These are phyloP conservation scores for Urocyon cinereoargenteus DNA, from an alignment of 2,797 vertebrate genomes.

Conservation along the genomic window DNA sequence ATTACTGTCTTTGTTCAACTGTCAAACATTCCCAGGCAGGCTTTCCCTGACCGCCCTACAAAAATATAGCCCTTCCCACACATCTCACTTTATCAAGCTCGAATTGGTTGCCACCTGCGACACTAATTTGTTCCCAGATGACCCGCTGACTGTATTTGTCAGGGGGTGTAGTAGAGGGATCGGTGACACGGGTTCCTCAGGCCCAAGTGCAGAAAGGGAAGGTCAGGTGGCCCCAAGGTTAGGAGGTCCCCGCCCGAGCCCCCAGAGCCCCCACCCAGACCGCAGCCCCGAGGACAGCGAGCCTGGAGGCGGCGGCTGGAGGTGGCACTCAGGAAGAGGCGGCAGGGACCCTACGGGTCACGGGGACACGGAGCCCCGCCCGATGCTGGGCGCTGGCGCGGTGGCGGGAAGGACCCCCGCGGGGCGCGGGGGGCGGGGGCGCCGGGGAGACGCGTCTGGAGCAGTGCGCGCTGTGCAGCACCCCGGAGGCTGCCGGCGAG, in stretches of 20 bases:
- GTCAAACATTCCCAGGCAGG: neutral
- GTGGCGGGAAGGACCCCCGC: neutral
- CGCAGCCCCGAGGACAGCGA: neutral
- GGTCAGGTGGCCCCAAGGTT: too few relatives aligned
- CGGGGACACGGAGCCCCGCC: neutral
- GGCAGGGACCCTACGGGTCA: neutral
- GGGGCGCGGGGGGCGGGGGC: neutral
- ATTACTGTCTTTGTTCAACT: neutral
- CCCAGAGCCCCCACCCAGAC: neutral
- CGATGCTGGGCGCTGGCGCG: neutral
- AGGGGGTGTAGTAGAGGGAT: too few relatives aligned
- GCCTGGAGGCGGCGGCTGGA: neutral
- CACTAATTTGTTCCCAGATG: neutral
- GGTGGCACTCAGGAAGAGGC: neutral
- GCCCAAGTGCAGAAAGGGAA: neutral
- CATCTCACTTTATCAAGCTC: neutral
- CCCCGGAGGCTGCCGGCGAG: too few relatives aligned
- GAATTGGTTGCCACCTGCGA: neutral
- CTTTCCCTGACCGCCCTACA: neutral
- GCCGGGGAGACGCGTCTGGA: too few relatives aligned
- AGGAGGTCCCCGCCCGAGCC: too few relatives aligned
- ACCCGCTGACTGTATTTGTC: neutral
- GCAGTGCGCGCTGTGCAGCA: too few relatives aligned
- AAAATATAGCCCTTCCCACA: neutral
- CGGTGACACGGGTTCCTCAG: neutral